phyloP scores from a whole-genome alignment of 1,140 invertebrate genomes.

The Orussus abietinus region DNA sequence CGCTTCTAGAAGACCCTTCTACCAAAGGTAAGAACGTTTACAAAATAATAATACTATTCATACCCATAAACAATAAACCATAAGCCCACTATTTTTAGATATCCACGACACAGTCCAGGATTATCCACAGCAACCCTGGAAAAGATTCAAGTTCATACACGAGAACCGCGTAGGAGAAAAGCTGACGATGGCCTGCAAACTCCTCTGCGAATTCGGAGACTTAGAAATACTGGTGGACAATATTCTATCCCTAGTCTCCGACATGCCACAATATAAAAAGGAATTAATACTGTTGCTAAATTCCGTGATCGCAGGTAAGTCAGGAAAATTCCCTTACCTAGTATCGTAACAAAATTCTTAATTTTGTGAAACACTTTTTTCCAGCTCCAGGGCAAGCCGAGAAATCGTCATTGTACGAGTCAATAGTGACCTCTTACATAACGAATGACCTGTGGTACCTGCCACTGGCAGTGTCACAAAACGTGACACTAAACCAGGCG shows the following conservation, averaged over 20 bases:
- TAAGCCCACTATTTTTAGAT: constrained; percentile 26
- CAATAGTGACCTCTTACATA: constrained; percentile 56
- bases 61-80: not conserved
- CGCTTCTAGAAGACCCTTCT: constrained; percentile 55
- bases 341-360: constrained; percentile 4
- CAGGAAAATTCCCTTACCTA: no score
- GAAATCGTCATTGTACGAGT: constrained; percentile 37
- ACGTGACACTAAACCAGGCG: constrained; percentile 47
- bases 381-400: not conserved
- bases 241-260: constrained; percentile 56
- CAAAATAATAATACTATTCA: constrained; percentile 20
- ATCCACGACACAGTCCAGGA: constrained; percentile 33
- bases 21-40: constrained; percentile 50
- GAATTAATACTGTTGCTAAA: constrained; percentile 57
- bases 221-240: constrained; percentile 55
- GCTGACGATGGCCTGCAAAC: constrained; percentile 47
- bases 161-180: constrained; percentile 45
- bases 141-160: constrained; percentile 55
- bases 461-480: constrained; percentile 47
- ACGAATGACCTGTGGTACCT: constrained; percentile 58
- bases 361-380: no score
- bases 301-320: constrained; percentile 51
- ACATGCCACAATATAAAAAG: constrained; percentile 46
- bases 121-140: constrained; percentile 48
- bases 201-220: constrained; percentile 54